Evolutionary conservation across 2,888 invertebrate genomes (phyloP), one percentile per base, ranked within the genome.

Genomic region (Eupeodes latifasciatus): DNA sequence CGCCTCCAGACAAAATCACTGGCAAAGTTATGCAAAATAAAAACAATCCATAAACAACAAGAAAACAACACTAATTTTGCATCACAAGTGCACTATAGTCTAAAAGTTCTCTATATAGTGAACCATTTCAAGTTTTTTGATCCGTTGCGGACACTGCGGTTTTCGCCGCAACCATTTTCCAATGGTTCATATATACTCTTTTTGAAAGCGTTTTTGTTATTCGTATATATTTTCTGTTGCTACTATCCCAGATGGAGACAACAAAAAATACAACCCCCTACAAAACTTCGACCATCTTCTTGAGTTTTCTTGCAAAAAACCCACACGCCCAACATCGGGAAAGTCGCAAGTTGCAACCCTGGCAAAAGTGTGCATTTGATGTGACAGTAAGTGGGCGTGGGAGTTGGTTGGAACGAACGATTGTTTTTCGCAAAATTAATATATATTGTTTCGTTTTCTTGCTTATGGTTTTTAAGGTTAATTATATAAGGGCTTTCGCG

Each of bases 351-450:
- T 40, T 27, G 66, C 66, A 78, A 67, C 74, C 34, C 61, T 61
- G 67, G 77, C 84, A 67, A 81, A 61, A 81, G 84, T 77, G 59
- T 84, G 87, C 84, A 84, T 69, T 85, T 88, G 88, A 88, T 88
- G 81, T 88, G 85, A 88, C 85, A 88, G 62, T 78, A 78, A 85
- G 85, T 78, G 88, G 88, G 88, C 88, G 88, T 78, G 81, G 77
- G 84, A 74, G 87, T 88, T 77, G 74, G 78, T 84, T 55, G 69
- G 14, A 64, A 47, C 14, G 19, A 79, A 76, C 78, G 71, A 84
- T 88, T 88, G 88, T 75, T 81, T 75, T 85, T 85, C 78, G 47
- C 49, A 81, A 88, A 88, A 88, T 88, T 88, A 88, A 88, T 85
- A 85, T 84, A 62, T 19, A 88, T 74, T 85, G 85, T 88, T 88